Percentiles rank a stretch among this genome's conserved stretches.
Conservation (phyloP, 2,888 invertebrate genomes). For the Drosophila anceps region DNA sequence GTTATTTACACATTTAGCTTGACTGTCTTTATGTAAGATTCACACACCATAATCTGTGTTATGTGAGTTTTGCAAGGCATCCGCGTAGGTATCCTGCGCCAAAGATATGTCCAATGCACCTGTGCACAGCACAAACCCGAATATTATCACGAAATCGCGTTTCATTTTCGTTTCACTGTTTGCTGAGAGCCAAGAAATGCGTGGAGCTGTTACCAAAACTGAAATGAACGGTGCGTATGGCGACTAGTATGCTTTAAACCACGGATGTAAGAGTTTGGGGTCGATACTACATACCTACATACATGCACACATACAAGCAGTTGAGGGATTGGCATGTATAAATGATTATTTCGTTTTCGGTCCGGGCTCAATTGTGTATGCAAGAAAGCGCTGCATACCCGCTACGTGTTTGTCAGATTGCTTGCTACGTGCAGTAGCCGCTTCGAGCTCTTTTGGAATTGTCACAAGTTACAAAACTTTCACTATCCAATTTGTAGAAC, state of each 20-base stretch:
- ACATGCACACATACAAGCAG: conserved; percentile 11
- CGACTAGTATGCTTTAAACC: conserved; percentile 36
- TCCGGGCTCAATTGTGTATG: conserved; percentile 52
- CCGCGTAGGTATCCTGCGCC: conserved; percentile 78
- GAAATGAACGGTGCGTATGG: conserved; percentile 38
- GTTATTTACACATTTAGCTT: neutral
- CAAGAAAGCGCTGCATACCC: conserved; percentile 37
- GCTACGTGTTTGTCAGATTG: conserved; percentile 46
- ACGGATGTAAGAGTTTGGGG: conserved; percentile 19
- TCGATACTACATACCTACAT: neutral
- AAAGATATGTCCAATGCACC: conserved; percentile 32
- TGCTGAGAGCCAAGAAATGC: conserved; percentile 16
- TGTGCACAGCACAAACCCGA: conserved; percentile 7
- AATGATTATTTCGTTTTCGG: conserved; percentile 12
- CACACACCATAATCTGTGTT: conserved; percentile 69
- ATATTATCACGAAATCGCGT: conserved; percentile 11
- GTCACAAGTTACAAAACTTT: conserved; percentile 54
- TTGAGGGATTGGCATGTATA: conserved; percentile 13
- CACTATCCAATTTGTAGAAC: conserved; percentile 45
- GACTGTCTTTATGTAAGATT: neutral
- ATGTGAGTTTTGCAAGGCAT: conserved; percentile 80
- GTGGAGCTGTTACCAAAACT: conserved; percentile 34
- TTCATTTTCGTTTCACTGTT: conserved; percentile 34
- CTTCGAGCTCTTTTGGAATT: conserved; percentile 27
- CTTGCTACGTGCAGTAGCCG: conserved; percentile 51